Conservation (phyloP, 2,888 invertebrate genomes). For the Subacronicta megacephala region DNA sequence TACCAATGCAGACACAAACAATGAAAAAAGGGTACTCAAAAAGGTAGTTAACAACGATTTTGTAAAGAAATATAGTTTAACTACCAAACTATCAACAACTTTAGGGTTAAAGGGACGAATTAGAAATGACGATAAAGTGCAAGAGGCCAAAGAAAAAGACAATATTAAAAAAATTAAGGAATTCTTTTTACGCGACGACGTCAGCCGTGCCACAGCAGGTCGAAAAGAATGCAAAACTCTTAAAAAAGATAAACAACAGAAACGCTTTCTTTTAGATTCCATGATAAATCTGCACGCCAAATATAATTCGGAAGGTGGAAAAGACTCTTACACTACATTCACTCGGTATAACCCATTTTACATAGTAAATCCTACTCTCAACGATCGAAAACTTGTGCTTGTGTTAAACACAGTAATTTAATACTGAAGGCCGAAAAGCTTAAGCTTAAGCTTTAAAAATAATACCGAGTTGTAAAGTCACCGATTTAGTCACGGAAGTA, state of each 20-base stretch:
- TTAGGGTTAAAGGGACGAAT: slow-evolving; percentile 23
- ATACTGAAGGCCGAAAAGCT: slow-evolving; percentile 26
- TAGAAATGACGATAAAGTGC: slow-evolving; percentile 17
- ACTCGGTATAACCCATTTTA: slow-evolving; percentile 28
- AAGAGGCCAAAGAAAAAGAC: slow-evolving; percentile 13
- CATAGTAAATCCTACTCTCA: slow-evolving; percentile 26
- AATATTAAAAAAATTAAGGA: slow-evolving; percentile 18
- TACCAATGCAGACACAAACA: slow-evolving; percentile 23
- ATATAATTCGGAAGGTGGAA: slow-evolving; percentile 35
- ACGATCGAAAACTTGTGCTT: slow-evolving; percentile 26
- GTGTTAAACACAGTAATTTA: slow-evolving; percentile 33
- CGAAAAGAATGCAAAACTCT: slow-evolving; percentile 25
- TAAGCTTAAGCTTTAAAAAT: slow-evolving; percentile 26
- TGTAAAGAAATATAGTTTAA: slow-evolving; percentile 22
- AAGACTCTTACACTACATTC: slow-evolving; percentile 25
- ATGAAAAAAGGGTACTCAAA: slow-evolving; percentile 27
- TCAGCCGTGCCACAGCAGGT: slow-evolving; percentile 29
- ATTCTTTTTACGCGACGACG: slow-evolving; percentile 28
- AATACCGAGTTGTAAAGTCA: slow-evolving; percentile 29
- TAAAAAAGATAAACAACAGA: slow-evolving; percentile 30
- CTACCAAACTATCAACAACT: slow-evolving; percentile 27
- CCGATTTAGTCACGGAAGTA: slow-evolving; percentile 14
- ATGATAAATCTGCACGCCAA: slow-evolving; percentile 21
- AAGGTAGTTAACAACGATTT: slow-evolving; percentile 25
- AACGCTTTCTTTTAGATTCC: slow-evolving; percentile 26